These are phyloP conservation scores for Hylaeus volcanicus DNA, from an alignment of 1,140 invertebrate genomes.

Conservation along the genomic window DNA sequence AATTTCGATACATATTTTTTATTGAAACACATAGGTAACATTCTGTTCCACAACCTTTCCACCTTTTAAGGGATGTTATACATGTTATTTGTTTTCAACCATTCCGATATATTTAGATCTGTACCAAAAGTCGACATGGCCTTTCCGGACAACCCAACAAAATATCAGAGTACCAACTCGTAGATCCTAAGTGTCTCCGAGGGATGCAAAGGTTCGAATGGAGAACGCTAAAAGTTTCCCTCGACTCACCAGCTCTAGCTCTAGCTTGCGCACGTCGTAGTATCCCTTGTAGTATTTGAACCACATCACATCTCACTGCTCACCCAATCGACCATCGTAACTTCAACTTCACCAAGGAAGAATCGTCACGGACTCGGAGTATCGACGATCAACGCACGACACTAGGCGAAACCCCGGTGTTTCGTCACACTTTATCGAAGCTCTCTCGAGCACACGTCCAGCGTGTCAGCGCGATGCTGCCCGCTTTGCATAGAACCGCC, in stretches of 20 bases:
- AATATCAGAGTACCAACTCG: no score
- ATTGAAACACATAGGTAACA: no score
- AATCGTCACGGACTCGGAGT: neutral
- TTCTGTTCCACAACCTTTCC: no score
- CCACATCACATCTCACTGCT: conserved; percentile 64
- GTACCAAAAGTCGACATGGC: no score
- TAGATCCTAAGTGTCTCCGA: no score
- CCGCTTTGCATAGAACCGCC: conserved; percentile 25
- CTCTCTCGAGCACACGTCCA: conserved; percentile 34
- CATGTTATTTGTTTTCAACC: no score
- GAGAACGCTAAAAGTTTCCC: no score
- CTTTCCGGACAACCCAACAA: no score
- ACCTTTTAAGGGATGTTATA: no score
- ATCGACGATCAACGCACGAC: neutral
- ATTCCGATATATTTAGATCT: no score
- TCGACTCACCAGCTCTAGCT: conserved; percentile 69
- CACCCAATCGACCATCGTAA: conserved; percentile 22
- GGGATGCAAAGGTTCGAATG: no score
- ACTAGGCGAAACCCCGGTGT: neutral
- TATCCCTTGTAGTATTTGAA: conserved; percentile 75
- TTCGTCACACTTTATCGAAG: conserved; percentile 12
- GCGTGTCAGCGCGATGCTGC: conserved; percentile 31
- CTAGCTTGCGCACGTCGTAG: conserved; percentile 73
- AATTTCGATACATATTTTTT: no score
- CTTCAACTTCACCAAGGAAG: neutral